Conservation (phyloP, 1,140 invertebrate species). For the Habropoda laboriosa region DNA sequence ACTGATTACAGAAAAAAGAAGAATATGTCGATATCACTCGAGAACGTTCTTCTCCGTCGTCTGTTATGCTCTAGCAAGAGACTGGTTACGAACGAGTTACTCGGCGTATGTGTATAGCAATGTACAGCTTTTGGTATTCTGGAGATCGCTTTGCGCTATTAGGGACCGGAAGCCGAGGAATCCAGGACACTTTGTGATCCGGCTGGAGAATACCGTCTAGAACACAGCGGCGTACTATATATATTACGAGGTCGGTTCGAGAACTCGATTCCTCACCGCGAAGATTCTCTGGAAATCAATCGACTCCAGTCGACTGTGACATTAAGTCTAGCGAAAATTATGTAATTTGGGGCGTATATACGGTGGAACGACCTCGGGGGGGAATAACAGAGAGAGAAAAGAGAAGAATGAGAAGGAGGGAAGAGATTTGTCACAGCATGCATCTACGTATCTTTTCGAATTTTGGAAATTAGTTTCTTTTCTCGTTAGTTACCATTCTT, state of each 20-base stretch:
- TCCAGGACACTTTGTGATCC: slow-evolving; percentile 27
- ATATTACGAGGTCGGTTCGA: slow-evolving; percentile 2
- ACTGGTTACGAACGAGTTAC: slow-evolving; percentile 1
- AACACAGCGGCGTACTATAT: neutral
- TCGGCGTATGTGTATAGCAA: slow-evolving; percentile 20
- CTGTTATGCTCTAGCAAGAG: neutral
- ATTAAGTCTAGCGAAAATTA: neutral
- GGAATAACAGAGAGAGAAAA: neutral
- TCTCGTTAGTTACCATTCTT: no score
- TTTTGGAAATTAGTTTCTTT: neutral
- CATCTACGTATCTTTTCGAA: slow-evolving; percentile 12
- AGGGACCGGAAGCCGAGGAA: slow-evolving; percentile 31
- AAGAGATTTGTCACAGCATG: neutral
- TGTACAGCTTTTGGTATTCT: slow-evolving; percentile 34
- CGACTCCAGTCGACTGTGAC: neutral
- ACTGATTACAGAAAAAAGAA: neutral
- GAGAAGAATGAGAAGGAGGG: neutral
- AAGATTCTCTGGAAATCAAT: slow-evolving; percentile 20
- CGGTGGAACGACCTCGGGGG: neutral
- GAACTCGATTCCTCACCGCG: slow-evolving; percentile 12
- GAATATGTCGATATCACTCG: neutral
- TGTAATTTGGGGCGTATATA: neutral
- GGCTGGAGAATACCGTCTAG: slow-evolving; percentile 16
- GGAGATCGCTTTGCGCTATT: slow-evolving; percentile 6
- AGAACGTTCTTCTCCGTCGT: neutral